Evolutionary conservation across 2,797 vertebrate genomes (phyloP), one percentile per base, ranked within the genome.

Genomic region (Novumbra hubbsi): DNA sequence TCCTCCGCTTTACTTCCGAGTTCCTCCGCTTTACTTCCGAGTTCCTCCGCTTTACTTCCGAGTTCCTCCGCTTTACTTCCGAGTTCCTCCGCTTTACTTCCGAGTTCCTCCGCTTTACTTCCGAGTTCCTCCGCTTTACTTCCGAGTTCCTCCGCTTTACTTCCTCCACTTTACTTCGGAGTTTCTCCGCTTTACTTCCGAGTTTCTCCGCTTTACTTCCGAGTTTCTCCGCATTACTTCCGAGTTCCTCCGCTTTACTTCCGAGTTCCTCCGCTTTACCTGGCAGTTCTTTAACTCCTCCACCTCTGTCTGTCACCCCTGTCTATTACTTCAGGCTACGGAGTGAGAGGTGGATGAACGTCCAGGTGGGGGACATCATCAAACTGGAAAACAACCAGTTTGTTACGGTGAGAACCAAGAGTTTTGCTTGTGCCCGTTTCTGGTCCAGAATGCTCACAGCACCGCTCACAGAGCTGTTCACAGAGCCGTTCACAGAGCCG

Each of bases 301-400:
- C 24, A 30, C 55, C 6, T 48, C 64, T 68, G 28, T 68, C 3
- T 73, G n/a, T 74, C 12, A 71, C 21, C 16, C 68, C 45, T 73
- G 1, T 32, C 28, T 32, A 15, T 68, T 19, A 67, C n/a, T 86
- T 67, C 84, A 99, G 97, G 81, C 84, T 98, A 38, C 90, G 87
- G 49, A 93, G 92, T 0, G 94, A 97, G 79, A 97, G 95, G 89
- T 98, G 97, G 98, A 97, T 96, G 96, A 92, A 97, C 48, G 88
- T 99, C 55, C 95, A 96, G 90, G 97, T 99, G 32, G 97, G 98
- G 49, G 96, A 99, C 89, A 95, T 98, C 90, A 95, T 99, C 91
- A 97, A 95, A 84, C 87, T 99, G 86, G 94, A 97, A 84, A 98
- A 97, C 90, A 96, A 99, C 86, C 94, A 96, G 88, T 94, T 95